Percentiles rank a stretch among this genome's conserved stretches.
phyloP scores from a whole-genome alignment of 2,888 invertebrate species.

The Caenorhabditis sp. region DNA sequence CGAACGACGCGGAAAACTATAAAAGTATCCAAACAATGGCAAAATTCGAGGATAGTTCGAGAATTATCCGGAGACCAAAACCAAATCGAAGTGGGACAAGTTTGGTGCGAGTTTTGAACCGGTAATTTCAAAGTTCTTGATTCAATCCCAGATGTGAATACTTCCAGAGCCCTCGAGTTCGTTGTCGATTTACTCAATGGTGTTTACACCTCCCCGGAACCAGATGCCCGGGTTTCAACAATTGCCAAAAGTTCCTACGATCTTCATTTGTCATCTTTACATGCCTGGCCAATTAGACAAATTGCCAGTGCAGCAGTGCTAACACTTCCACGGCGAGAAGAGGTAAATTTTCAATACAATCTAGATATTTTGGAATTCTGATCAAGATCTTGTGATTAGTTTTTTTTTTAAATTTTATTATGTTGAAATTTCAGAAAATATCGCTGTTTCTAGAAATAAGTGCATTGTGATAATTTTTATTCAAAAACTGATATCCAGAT shows the following conservation, averaged over 20 bases:
- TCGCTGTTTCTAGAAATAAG: too few relatives aligned
- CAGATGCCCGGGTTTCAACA: conserved; percentile 1
- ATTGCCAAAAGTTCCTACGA: conserved; percentile 22
- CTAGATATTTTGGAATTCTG: too few relatives aligned
- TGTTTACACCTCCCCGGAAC: conserved; percentile 16
- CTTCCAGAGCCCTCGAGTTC: conserved; percentile 30
- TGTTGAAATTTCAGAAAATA: too few relatives aligned
- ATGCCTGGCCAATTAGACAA: conserved; percentile 17
- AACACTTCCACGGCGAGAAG: conserved; percentile 19
- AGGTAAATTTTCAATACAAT: too few relatives aligned
- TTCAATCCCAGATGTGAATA: neutral
- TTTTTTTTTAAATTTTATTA: too few relatives aligned
- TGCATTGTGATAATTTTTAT: too few relatives aligned
- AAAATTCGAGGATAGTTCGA: conserved; percentile 7
- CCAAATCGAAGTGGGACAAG: conserved; percentile 36
- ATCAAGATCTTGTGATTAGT: too few relatives aligned
- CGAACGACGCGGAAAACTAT: conserved; percentile 11
- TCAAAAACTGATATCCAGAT: too few relatives aligned
- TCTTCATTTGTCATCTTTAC: conserved; percentile 15
- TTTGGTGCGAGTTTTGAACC: conserved; percentile 33
- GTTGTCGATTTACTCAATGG: conserved; percentile 25
- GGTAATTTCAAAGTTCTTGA: neutral
- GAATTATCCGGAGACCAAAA: conserved; percentile 24
- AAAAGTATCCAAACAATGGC: conserved; percentile 29
- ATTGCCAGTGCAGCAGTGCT: conserved; percentile 15